These are phyloP conservation scores for Strigops habroptila DNA, from an alignment of 2,113 vertebrate species.

Conservation along the genomic window DNA sequence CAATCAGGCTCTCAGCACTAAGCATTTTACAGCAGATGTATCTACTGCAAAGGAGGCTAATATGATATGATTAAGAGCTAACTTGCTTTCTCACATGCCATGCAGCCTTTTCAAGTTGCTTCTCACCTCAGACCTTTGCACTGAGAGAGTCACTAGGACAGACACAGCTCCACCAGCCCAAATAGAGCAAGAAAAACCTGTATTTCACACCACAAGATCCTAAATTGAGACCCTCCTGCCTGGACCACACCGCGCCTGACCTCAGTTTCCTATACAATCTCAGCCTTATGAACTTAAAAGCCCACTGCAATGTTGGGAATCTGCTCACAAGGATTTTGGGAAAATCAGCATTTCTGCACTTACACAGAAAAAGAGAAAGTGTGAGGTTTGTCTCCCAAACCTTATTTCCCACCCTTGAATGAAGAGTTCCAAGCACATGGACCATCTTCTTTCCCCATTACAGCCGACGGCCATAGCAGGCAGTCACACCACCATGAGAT, in stretches of 20 bases:
- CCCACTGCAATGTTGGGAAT: rapidly evolving
- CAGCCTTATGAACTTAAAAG: not conserved
- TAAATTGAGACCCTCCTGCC: not conserved
- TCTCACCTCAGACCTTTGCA: constrained; percentile 15
- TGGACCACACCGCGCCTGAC: not conserved
- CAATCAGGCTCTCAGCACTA: not conserved
- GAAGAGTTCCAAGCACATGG: not conserved
- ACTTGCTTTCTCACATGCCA: not conserved
- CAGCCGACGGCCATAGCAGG: rapidly evolving
- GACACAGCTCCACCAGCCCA: not conserved
- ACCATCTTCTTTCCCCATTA: not conserved
- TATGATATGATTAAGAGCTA: constrained; percentile 35
- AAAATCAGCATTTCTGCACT: not conserved
- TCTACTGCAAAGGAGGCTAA: constrained; percentile 19
- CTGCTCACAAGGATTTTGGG: not conserved
- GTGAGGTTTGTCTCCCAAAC: not conserved
- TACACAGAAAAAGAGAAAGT: not conserved
- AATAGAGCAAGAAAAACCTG: rapidly evolving
- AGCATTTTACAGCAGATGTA: constrained; percentile 25
- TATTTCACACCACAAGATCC: not conserved
- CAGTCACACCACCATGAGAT: not conserved
- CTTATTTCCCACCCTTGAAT: not conserved
- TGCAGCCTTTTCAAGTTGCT: not conserved
- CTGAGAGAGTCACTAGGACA: not conserved
- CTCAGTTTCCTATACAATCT: not conserved